Percentiles rank a stretch among this genome's conserved stretches.
Conservation (phyloP, 2,797 vertebrate genomes). For the Ptychobarbus kaznakovi region DNA sequence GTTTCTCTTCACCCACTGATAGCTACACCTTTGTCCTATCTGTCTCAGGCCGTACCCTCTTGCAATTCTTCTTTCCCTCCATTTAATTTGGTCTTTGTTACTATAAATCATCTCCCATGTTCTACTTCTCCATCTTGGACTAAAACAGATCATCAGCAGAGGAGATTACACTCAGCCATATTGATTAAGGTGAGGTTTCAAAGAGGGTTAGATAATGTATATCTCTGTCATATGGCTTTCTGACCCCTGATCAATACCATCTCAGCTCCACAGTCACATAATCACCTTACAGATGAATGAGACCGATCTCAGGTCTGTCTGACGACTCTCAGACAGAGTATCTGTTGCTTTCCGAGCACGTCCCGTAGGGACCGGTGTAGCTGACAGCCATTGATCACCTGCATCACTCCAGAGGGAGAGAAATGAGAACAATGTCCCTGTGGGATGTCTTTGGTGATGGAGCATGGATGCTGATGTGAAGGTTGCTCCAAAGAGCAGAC, state of each 20-base stretch:
- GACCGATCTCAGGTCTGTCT: slow-evolving; percentile 22
- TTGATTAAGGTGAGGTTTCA: slow-evolving; percentile 15
- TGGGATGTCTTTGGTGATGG: not conserved
- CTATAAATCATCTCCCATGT: slow-evolving; percentile 12
- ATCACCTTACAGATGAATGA: slow-evolving; percentile 33
- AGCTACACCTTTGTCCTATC: not conserved
- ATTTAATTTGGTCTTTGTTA: slow-evolving; percentile 4
- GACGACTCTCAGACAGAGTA: slow-evolving; percentile 38
- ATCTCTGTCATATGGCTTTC: slow-evolving; percentile 11
- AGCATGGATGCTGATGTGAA: not conserved
- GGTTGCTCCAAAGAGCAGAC: not conserved
- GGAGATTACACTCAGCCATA: not conserved
- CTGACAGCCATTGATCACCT: slow-evolving; percentile 30
- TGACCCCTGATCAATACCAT: slow-evolving; percentile 51
- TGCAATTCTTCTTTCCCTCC: not conserved
- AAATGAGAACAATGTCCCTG: not conserved
- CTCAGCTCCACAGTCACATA: slow-evolving; percentile 43
- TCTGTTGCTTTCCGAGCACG: slow-evolving; percentile 6
- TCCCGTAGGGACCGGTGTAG: not conserved
- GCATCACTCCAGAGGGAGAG: slow-evolving; percentile 19
- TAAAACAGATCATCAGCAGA: not conserved
- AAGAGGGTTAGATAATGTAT: slow-evolving; percentile 35
- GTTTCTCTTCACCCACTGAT: slow-evolving; percentile 6
- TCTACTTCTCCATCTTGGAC: slow-evolving; percentile 10
- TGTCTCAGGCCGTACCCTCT: not conserved